These are phyloP conservation scores for Cephonodes hylas DNA, from an alignment of 2,888 invertebrate species.

Conservation along the genomic window DNA sequence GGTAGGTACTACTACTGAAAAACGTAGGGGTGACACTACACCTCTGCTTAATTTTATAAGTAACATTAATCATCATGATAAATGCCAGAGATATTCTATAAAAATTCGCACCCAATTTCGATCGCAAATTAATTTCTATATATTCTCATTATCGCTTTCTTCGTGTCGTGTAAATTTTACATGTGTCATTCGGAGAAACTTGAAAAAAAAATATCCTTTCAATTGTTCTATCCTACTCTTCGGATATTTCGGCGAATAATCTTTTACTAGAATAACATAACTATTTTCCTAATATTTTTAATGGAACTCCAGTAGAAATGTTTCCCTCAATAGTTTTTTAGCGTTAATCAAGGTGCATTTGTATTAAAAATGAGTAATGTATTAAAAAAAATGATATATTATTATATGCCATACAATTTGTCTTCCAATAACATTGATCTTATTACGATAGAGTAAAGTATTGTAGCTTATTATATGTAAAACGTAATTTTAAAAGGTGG, in stretches of 20 bases:
- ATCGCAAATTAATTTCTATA: neutral
- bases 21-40: no score
- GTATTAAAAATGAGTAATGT: constrained; percentile 65
- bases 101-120: neutral
- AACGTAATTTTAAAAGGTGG: constrained; percentile 48
- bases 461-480: constrained; percentile 75
- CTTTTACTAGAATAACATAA: constrained; percentile 35
- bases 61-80: no score
- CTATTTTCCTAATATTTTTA: constrained; percentile 78
- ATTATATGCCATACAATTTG: constrained; percentile 82
- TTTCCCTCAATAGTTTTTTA: constrained; percentile 71
- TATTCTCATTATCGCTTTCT: constrained; percentile 24
- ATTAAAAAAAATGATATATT: constrained; percentile 52
- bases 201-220: neutral
- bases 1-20: no score
- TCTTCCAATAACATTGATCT: constrained; percentile 81
- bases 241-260: neutral
- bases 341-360: constrained; percentile 75
- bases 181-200: constrained; percentile 23
- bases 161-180: constrained; percentile 59
- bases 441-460: constrained; percentile 77
- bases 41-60: no score
- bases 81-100: no score
- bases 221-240: constrained; percentile 3
- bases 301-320: constrained; percentile 65